Evolutionary conservation across 2,113 vertebrate genomes (phyloP).

Genomic region (Trochalopteron elliotii): DNA sequence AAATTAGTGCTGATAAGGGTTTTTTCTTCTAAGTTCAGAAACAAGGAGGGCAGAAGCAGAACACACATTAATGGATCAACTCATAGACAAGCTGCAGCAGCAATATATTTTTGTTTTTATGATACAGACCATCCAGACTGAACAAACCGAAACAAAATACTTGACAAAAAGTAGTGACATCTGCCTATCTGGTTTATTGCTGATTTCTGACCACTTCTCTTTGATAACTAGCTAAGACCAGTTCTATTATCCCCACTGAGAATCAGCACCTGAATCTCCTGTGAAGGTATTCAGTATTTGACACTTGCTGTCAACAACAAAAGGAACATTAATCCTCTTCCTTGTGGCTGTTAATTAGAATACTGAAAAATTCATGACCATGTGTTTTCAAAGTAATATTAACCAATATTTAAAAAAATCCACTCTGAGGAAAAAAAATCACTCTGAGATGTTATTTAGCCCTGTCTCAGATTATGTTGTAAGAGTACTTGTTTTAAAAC

Average conservation of each 20-base stretch:
- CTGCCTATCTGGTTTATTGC: neutral
- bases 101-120: neutral
- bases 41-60: neutral
- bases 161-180: neutral
- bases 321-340: neutral
- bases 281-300: neutral
- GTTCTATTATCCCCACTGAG: neutral
- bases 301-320: neutral
- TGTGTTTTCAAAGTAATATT: neutral
- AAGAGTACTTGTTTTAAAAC: neutral
- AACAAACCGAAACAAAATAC: neutral
- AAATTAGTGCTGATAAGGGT: neutral
- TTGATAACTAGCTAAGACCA: neutral
- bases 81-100: conserved; percentile 12
- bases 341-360: neutral
- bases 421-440: neutral
- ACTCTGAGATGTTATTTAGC: neutral
- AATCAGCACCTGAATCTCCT: neutral
- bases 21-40: neutral
- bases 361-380: neutral
- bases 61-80: neutral
- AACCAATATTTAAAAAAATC: neutral
- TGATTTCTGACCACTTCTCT: conserved; percentile 19
- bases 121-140: conserved; percentile 29
- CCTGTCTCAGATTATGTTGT: neutral